A percentile compares a stretch with the other conserved stretches of the same genome.
Evolutionary conservation across 1,140 invertebrate genomes (phyloP).

Genomic region (Heliothis subflexa): DNA sequence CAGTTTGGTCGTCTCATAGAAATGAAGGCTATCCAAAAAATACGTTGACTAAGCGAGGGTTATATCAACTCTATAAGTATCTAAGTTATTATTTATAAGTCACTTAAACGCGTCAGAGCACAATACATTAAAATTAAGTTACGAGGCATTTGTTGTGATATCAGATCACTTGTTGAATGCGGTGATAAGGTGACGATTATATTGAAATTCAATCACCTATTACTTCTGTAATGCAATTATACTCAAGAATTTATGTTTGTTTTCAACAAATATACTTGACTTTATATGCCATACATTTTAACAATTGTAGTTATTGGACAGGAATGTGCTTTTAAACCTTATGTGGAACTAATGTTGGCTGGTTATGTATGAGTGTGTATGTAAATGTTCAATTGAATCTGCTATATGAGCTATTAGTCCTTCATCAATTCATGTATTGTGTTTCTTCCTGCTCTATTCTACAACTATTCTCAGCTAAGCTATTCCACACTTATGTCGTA

Average conservation of each 20-base stretch:
- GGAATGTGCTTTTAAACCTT: not conserved
- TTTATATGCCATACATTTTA: not conserved
- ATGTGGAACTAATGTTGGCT: not conserved
- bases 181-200: no score
- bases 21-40: no score
- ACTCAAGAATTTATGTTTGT: not conserved
- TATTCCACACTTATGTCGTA: no score
- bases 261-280: not conserved
- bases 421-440: not conserved
- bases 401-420: not conserved
- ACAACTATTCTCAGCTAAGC: no score
- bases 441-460: not conserved
- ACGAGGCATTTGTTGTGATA: not conserved
- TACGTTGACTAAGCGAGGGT: not conserved
- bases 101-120: not conserved
- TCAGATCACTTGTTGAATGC: conserved; percentile 9
- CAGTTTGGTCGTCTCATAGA: no score
- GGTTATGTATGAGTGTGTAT: not conserved
- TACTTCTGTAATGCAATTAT: not conserved
- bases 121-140: conserved; percentile 23
- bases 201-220: not conserved
- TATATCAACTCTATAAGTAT: conserved; percentile 11
- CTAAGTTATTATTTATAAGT: conserved; percentile 22
- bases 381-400: not conserved
- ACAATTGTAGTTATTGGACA: conserved; percentile 12